Percentiles rank a stretch among this genome's conserved stretches.
These are phyloP conservation scores for Hiodon tergisus DNA, from an alignment of 2,113 vertebrate genomes.

Conservation along the genomic window DNA sequence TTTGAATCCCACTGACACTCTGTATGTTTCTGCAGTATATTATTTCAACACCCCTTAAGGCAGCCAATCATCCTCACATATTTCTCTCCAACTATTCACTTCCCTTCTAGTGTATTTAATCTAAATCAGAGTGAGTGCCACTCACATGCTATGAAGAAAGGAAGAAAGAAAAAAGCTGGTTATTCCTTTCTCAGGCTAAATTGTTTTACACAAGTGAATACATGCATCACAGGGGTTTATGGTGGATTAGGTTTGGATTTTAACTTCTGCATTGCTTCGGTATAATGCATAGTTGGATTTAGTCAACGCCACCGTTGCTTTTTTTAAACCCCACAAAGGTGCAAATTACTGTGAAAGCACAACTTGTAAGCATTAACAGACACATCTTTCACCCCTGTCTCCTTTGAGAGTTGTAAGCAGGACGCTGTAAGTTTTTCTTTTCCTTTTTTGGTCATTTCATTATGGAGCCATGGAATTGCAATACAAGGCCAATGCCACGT, in stretches of 20 bases:
- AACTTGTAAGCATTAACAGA: conserved; percentile 5
- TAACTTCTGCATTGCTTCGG: neutral
- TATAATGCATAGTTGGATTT: neutral
- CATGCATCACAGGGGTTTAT: neutral
- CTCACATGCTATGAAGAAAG: neutral
- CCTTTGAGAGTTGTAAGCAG: conserved; percentile 5
- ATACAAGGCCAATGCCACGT: neutral
- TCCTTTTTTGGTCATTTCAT: neutral
- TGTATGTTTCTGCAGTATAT: conserved; percentile 2
- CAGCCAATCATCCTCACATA: neutral
- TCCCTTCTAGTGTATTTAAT: conserved; percentile 4
- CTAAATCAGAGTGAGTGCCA: neutral
- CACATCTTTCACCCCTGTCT: neutral
- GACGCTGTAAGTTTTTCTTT: neutral
- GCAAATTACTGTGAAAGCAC: conserved; percentile 11
- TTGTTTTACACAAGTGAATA: neutral
- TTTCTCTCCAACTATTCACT: conserved; percentile 1
- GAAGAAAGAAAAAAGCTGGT: neutral
- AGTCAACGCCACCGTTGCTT: neutral
- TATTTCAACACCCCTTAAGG: conserved; percentile 4
- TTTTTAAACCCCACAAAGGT: neutral
- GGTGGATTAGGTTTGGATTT: conserved; percentile 10
- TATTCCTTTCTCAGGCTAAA: neutral
- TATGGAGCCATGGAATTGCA: neutral
- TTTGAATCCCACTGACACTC: neutral